Evolutionary conservation across 2,888 invertebrate genomes (phyloP).

Genomic region (Monochamus alternatus): DNA sequence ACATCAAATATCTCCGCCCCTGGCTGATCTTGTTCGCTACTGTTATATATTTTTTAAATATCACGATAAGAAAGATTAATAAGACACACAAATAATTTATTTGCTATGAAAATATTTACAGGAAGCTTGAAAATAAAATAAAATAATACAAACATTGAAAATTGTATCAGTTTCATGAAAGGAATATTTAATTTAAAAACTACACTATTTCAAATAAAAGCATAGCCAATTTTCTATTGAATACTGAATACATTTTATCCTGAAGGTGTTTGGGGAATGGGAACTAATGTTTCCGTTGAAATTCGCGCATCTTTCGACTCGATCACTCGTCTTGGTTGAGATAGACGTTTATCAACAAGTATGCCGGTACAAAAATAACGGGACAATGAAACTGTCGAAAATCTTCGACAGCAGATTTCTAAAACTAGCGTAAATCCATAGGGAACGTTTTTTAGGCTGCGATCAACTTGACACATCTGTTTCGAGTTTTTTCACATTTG

Average conservation of each 20-base stretch:
- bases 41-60: too few relatives aligned
- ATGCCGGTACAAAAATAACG: constrained; percentile 2
- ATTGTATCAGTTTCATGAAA: too few relatives aligned
- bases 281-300: constrained; percentile 13
- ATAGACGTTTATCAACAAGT: constrained; percentile 10
- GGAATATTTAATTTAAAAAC: too few relatives aligned
- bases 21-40: neutral
- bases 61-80: too few relatives aligned
- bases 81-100: too few relatives aligned
- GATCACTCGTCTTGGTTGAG: neutral
- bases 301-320: constrained; percentile 9
- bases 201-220: too few relatives aligned
- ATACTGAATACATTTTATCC: too few relatives aligned
- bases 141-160: too few relatives aligned
- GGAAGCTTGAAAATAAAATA: too few relatives aligned
- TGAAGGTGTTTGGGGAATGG: neutral
- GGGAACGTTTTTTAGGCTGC: constrained; percentile 30
- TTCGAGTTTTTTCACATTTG: constrained; percentile 59
- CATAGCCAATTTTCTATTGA: too few relatives aligned
- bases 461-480: constrained; percentile 46
- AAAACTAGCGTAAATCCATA: neutral
- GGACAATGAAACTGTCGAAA: constrained; percentile 17
- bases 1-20: neutral
- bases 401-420: constrained; percentile 13
- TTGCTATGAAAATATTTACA: too few relatives aligned